phyloP scores from a whole-genome alignment of 2,888 invertebrate species.

The Leptopterna dolabrata region DNA sequence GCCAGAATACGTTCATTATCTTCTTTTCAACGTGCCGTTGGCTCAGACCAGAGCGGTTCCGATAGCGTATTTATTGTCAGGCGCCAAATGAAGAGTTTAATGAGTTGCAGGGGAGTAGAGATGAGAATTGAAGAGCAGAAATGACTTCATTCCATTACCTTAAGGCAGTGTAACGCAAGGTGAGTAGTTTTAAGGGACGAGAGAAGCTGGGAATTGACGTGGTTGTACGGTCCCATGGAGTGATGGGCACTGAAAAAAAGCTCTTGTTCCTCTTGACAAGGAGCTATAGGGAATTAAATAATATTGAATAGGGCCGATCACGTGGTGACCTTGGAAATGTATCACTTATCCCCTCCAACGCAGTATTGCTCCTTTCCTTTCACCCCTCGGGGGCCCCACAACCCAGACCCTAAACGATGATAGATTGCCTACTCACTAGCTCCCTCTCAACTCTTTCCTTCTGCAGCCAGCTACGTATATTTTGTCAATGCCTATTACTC shows the following conservation, averaged over 20 bases:
- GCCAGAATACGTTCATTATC: no score
- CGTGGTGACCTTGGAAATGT: slow-evolving; percentile 7
- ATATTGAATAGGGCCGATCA: slow-evolving; percentile 6
- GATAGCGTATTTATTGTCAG: no score
- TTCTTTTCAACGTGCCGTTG: no score
- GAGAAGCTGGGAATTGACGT: background rate
- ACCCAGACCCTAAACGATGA: slow-evolving; percentile 17
- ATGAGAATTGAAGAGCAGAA: background rate
- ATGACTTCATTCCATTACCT: background rate
- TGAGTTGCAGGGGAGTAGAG: background rate
- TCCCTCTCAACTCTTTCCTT: background rate
- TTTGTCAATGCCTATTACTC: slow-evolving; percentile 5
- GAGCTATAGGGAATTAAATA: slow-evolving; percentile 17
- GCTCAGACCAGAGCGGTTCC: no score
- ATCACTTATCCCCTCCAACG: background rate
- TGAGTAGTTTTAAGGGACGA: background rate
- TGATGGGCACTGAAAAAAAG: background rate
- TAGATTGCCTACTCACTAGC: background rate
- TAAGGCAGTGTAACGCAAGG: background rate
- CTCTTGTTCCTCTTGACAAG: slow-evolving; percentile 24
- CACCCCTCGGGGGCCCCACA: background rate
- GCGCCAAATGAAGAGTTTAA: no score
- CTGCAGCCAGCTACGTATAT: background rate
- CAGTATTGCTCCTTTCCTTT: background rate
- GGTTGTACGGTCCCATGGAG: background rate